Evolutionary conservation across 2,888 invertebrate species (phyloP), one percentile per base, ranked within the genome.

Genomic region (Aplocera efformata): DNA sequence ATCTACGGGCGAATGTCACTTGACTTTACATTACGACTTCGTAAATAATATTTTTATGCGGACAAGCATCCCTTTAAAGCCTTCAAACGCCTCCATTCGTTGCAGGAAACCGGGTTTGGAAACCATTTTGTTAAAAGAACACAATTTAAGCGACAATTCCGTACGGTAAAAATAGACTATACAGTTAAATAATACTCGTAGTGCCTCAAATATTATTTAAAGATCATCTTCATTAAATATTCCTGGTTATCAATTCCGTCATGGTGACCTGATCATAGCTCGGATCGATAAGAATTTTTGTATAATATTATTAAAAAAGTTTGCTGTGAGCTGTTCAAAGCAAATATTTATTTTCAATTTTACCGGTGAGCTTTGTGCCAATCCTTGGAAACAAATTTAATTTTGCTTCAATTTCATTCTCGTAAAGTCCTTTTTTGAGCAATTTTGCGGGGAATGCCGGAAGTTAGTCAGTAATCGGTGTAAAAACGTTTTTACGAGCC

Each of bases 321-420:
- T 48, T 35, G 48, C 42, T 40, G 43, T 48, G 41, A 44, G 35
- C 48, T 37, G 35, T 39, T 42, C 40, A 42, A 46, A 41, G 46
- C 46, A 41, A 52, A 50, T 50, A 52, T 52, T 48, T 52, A 35
- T 48, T 47, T 55, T 50, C 38, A 42, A 49, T 53, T 58, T 42
- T 30, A 40, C 28, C 10, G 17, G 31, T 25, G 31, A 27, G 26
- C 49, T 54, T 52, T 37, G 43, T 52, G 50, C 45, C 47, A 52
- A 57, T 56, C 45, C 39, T 40, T 47, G 43, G 44, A 46, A 53
- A 56, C 52, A 62, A 64, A 67, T 65, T 56, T 56, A 62, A 65
- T 72, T 69, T 58, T 48, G 44, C 51, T 43, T 44, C 60, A 55
- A 54, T 65, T 58, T 55, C 53, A 53, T 58, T 56, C 58, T 48